Evolutionary conservation across 2,888 invertebrate genomes (phyloP), one percentile per base, ranked within the genome.

Genomic region (Diloba caeruleocephala): DNA sequence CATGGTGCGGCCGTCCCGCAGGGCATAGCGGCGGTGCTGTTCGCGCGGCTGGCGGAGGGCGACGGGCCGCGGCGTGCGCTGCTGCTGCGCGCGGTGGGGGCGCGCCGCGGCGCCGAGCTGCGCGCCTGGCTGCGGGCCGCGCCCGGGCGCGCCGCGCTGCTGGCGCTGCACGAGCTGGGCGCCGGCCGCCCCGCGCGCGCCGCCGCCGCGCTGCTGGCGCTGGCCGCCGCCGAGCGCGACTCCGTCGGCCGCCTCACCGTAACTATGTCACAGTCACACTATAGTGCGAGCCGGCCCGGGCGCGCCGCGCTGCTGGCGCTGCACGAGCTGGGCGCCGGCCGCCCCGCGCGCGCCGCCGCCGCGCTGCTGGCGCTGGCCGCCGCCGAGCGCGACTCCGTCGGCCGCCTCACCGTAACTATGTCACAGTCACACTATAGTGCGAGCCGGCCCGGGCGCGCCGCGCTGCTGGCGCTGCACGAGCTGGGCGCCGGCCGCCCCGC

Each of bases 161-260:
- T 54, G 36, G 77, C 81, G 42, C 71, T 73, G 72, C 82, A 58
- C 37, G 68, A 60, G 52, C 74, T 80, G 44, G 19, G 4, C 71
- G 49, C 29, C 54, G 53, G 45, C 6, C 66, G 38, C 6, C 25
- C 34, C 43, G 41, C 46, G 29, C 46, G 64, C 48, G 74, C 75
- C 14, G 74, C 78, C 5, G 48, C 12, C 26, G 62, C 74, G 54
- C 71, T 62, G 89, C 94, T 52, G 83, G 96, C 44, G 95, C 96
- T 78, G 17, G 17, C 17, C 17, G 5, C 2, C 17, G 17, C 2
- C 17, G 19, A 4, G 10, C 28, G 2, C 1, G 8, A 10, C 28
- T 10, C n/a, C n/a, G 4, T 3, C 8, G 2, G 10, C 28, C n/a
- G 4, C 2, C 10, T 10, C 12, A 17, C 17, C 3, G 17, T 17